Conservation (phyloP, 2,888 invertebrate genomes). For the Agrypnus murinus region DNA sequence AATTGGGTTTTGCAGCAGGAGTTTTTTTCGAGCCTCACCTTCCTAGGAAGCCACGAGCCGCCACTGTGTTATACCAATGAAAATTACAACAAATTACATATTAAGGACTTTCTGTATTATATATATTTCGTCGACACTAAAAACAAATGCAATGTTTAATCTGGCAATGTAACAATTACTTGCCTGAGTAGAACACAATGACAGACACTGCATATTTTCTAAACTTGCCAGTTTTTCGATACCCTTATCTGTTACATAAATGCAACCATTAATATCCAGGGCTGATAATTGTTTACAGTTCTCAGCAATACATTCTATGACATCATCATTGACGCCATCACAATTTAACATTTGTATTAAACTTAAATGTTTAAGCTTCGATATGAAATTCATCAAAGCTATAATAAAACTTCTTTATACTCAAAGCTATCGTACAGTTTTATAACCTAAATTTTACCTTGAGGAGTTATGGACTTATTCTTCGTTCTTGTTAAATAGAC, state of each 20-base stretch:
- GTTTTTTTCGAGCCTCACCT: too few species aligned
- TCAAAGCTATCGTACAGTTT: too few species aligned
- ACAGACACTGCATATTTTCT: slow-evolving; percentile 62
- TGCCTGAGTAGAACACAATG: slow-evolving; percentile 66
- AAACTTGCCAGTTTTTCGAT: slow-evolving; percentile 61
- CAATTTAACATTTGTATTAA: slow-evolving; percentile 63
- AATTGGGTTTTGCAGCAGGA: too few species aligned
- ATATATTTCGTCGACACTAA: too few species aligned
- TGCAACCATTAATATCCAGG: slow-evolving; percentile 71
- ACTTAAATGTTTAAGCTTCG: slow-evolving; percentile 59
- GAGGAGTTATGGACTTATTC: slow-evolving; percentile 33
- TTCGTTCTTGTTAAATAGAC: slow-evolving; percentile 61
- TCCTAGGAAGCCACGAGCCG: too few species aligned
- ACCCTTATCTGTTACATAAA: slow-evolving; percentile 64
- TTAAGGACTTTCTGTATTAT: too few species aligned
- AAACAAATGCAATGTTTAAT: too few species aligned
- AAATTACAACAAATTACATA: too few species aligned
- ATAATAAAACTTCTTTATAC: too few species aligned
- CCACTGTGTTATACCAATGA: too few species aligned
- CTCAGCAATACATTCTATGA: slow-evolving; percentile 72
- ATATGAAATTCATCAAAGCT: slow-evolving; percentile 64
- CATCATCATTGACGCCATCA: slow-evolving; percentile 72
- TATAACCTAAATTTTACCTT: slow-evolving; percentile 32
- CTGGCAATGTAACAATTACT: too few species aligned
- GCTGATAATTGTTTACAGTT: slow-evolving; percentile 71